Percentiles rank a stretch among this genome's conserved stretches.
Conservation (phyloP, 2,113 vertebrate species). For the Myxocyprinus asiaticus region DNA sequence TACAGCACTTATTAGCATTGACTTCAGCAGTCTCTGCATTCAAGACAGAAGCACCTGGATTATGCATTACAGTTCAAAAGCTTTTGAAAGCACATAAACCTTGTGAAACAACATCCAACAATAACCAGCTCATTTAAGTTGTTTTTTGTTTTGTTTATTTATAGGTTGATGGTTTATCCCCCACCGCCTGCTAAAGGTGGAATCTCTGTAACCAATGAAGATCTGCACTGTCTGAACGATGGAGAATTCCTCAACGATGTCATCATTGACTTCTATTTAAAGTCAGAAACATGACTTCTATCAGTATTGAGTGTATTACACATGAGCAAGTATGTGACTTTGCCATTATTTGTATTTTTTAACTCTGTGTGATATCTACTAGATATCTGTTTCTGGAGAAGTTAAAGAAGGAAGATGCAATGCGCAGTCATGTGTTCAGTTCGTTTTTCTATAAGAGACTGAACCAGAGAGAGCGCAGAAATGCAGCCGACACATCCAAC, state of each 20-base stretch:
- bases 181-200: constrained; percentile 96
- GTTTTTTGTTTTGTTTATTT: neutral
- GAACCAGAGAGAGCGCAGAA: constrained; percentile 93
- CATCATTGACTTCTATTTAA: constrained; percentile 99
- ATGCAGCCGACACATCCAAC: constrained; percentile 80
- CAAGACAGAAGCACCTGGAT: too few relatives aligned
- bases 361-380: neutral
- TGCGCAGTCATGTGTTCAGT: constrained; percentile 95
- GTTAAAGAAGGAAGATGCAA: constrained; percentile 90
- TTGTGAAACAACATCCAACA: too few relatives aligned
- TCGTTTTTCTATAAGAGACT: constrained; percentile 98
- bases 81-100: too few relatives aligned
- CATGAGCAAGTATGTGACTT: neutral
- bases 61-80: too few relatives aligned
- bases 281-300: constrained; percentile 78
- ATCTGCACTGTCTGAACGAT: constrained; percentile 95
- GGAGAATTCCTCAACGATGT: constrained; percentile 99
- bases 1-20: too few relatives aligned
- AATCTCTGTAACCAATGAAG: constrained; percentile 96
- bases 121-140: neutral
- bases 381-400: constrained; percentile 97
- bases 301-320: neutral
- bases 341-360: neutral
- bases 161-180: constrained; percentile 93
- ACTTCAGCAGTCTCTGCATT: too few relatives aligned